phyloP scores from a whole-genome alignment of 2,113 vertebrate species.

The Strigops habroptila region DNA sequence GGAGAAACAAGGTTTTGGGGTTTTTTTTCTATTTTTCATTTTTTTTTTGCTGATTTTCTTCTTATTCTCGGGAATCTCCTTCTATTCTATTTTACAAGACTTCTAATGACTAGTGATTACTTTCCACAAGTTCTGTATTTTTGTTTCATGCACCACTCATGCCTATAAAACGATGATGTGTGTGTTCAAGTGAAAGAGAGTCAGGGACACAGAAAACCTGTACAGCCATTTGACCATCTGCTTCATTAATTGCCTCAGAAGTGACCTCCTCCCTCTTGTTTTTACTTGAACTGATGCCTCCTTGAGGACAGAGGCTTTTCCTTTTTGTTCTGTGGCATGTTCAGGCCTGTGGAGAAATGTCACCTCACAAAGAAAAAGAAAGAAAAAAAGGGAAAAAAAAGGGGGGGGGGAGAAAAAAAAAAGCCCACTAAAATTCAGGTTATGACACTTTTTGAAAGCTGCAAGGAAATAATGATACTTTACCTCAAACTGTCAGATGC shows the following conservation, averaged over 20 bases:
- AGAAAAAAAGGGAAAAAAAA: too few relatives aligned
- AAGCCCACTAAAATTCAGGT: background rate
- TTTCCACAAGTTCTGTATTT: background rate
- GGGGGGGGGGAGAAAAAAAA: background rate
- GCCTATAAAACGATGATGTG: background rate
- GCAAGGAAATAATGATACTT: conserved; percentile 40
- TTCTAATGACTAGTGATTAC: background rate
- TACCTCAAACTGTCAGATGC: conserved; percentile 52
- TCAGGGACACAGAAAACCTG: background rate
- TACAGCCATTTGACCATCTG: background rate
- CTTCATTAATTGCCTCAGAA: background rate
- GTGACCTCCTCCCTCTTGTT: background rate
- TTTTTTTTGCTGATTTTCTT: background rate
- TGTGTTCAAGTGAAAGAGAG: background rate
- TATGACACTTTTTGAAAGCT: conserved; percentile 8
- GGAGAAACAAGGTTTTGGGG: background rate
- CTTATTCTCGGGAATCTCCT: background rate
- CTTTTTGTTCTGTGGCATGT: background rate
- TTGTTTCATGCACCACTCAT: background rate
- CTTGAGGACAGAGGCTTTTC: background rate
- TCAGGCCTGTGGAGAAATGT: background rate
- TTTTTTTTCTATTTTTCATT: fast-evolving
- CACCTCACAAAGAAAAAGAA: background rate
- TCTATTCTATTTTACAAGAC: background rate
- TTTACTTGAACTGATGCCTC: background rate